A percentile compares a stretch with the other conserved stretches of the same genome.
phyloP scores from a whole-genome alignment of 2,797 vertebrate genomes.

The Hyperoplus immaculatus region DNA sequence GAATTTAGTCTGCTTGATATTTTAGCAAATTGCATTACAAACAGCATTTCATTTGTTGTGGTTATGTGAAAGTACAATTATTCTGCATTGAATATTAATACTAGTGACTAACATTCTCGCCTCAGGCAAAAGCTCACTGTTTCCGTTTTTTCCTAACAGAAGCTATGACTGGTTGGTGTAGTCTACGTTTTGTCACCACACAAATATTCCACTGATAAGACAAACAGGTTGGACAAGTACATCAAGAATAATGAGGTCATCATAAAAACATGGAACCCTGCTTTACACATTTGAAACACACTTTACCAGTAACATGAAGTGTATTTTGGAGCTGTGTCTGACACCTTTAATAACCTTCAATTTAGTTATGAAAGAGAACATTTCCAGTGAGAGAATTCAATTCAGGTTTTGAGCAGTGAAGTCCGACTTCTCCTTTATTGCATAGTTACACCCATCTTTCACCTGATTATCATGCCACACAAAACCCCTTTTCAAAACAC shows the following conservation, averaged over 20 bases:
- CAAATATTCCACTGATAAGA: background rate
- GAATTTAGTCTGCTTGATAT: background rate
- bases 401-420: slow-evolving; percentile 1
- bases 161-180: background rate
- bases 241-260: background rate
- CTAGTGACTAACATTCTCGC: background rate
- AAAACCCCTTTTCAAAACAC: slow-evolving; percentile 5
- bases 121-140: background rate
- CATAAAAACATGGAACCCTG: background rate
- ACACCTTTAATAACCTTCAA: background rate
- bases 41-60: background rate
- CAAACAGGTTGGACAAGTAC: background rate
- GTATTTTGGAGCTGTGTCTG: background rate
- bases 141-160: background rate
- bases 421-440: slow-evolving; percentile 66
- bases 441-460: slow-evolving; percentile 53
- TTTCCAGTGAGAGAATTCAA: background rate
- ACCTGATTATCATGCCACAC: background rate
- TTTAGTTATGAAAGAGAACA: background rate
- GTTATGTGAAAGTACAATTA: background rate
- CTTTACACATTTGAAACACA: background rate
- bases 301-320: background rate
- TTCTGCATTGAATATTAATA: background rate
- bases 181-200: background rate
- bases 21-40: background rate